These are phyloP conservation scores for Acrobasis suavella DNA, from an alignment of 2,888 invertebrate species.

Conservation along the genomic window DNA sequence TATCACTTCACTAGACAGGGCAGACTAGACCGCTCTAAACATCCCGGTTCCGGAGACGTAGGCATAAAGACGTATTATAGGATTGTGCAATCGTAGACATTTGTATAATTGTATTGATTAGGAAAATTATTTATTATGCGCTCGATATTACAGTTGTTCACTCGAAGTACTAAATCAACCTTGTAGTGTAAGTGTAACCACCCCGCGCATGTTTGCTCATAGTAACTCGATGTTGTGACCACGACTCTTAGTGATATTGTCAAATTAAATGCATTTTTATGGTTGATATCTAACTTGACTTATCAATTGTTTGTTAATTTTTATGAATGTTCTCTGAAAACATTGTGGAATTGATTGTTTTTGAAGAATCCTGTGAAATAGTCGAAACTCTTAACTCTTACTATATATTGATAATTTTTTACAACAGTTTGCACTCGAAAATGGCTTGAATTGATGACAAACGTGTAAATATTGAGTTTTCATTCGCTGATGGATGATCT, in stretches of 20 bases:
- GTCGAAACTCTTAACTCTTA: constrained; percentile 16
- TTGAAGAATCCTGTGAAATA: constrained; percentile 7
- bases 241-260: constrained; percentile 5
- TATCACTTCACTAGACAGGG: constrained; percentile 3
- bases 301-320: neutral
- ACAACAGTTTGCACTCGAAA: too few species aligned
- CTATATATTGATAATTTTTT: neutral
- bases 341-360: neutral
- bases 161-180: neutral
- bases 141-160: constrained; percentile 3
- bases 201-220: constrained; percentile 19
- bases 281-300: constrained; percentile 5
- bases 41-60: neutral
- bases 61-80: constrained; percentile 1
- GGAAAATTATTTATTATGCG: constrained; percentile 9
- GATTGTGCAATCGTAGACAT: constrained; percentile 14
- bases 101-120: constrained; percentile 13
- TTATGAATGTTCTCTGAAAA: neutral
- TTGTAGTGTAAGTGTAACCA: constrained; percentile 16
- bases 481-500: neutral
- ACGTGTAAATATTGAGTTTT: too few species aligned
- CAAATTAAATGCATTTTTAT: constrained; percentile 20
- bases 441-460: too few species aligned
- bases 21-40: neutral
- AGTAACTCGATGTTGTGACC: constrained; percentile 21